Base-by-base conservation (phyloP, 2,888 invertebrate genomes). In the Oscheius onirici region DNA sequence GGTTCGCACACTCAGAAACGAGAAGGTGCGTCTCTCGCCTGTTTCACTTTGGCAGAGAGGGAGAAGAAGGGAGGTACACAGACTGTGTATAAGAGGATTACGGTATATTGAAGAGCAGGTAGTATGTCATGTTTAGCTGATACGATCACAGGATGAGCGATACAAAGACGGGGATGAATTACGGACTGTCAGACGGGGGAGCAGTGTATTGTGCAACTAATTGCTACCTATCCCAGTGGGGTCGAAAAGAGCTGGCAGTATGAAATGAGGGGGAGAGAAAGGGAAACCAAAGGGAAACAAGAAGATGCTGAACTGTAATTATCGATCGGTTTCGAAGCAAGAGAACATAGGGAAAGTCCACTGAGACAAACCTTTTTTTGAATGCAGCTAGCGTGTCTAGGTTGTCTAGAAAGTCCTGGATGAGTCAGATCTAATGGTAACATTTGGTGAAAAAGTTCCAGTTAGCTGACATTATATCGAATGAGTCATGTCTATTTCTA, bases 161-260 rank as follows among this genome's bases (percentile, higher is more conserved):
- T 49, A 22, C 28, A 17, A 26, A 24, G 34, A 28, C 3, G 49
- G 22, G 17, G 63, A 49, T 49, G 46, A 63, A 49, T 63, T 63
- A 63, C 46, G 46, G 28, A 49, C 63, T 63, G 63, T 24, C 49
- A 57, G 28, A n/a, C 26, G 13, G 40, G 22, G 20, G 11, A 10
- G 61, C 44, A n/a, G n/a, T n/a, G n/a, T n/a, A 34, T 34, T 22
- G 49, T 49, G 49, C 63, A 63, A 63, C 63, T 63, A 63, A 63
- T 63, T 63, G 49, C 34, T 63, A 58, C 41, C 20, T 58, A 49
- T 46, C 10, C 34, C 26, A n/a, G 24, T 46, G 63, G 20, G 63
- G 49, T n/a, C n/a, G 28, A 49, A 15, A 22, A 15, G 26, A 24
- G 10, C 26, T n/a, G 49, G 3, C 46, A 17, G 15, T 13, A n/a